These are phyloP conservation scores for Phymastichus coffea DNA, from an alignment of 1,140 invertebrate genomes.

Conservation along the genomic window DNA sequence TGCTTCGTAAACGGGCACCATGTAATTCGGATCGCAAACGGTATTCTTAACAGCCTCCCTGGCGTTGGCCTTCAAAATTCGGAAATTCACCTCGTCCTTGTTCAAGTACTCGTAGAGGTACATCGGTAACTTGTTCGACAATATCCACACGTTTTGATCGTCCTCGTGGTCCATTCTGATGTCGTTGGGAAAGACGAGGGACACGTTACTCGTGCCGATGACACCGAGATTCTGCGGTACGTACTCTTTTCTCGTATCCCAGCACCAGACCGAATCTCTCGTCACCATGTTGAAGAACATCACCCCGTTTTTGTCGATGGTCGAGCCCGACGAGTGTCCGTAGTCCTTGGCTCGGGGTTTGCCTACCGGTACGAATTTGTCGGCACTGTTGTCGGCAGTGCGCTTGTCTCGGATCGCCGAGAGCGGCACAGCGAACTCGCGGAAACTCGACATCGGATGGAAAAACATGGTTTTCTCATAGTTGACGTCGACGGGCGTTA, in stretches of 20 bases:
- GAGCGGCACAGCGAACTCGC: slow-evolving; percentile 72
- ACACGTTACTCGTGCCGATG: slow-evolving; percentile 60
- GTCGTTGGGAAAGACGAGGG: slow-evolving; percentile 76
- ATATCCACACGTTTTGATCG: slow-evolving; percentile 70
- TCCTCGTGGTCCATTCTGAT: slow-evolving; percentile 70
- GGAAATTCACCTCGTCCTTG: slow-evolving; percentile 68
- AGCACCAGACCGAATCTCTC: slow-evolving; percentile 73
- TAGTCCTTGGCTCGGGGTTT: slow-evolving; percentile 60
- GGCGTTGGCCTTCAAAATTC: slow-evolving; percentile 66
- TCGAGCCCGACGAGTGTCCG: slow-evolving; percentile 72
- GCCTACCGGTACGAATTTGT: slow-evolving; percentile 66
- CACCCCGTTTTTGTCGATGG: slow-evolving; percentile 68
- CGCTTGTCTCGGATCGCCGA: slow-evolving; percentile 63
- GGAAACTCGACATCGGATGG: slow-evolving; percentile 76
- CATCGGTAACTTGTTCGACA: slow-evolving; percentile 72
- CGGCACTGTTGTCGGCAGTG: slow-evolving; percentile 53
- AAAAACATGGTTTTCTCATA: slow-evolving; percentile 69
- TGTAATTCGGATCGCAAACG: slow-evolving; percentile 66
- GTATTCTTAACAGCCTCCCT: slow-evolving; percentile 64
- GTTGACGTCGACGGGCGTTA: slow-evolving; percentile 62
- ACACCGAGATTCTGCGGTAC: slow-evolving; percentile 63
- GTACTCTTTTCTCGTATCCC: slow-evolving; percentile 74
- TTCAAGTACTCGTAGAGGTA: slow-evolving; percentile 70
- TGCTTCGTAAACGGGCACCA: slow-evolving; percentile 39
- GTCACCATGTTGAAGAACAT: slow-evolving; percentile 79